Evolutionary conservation across 2,888 invertebrate genomes (phyloP).

Genomic region (Pachydiplax longipennis): DNA sequence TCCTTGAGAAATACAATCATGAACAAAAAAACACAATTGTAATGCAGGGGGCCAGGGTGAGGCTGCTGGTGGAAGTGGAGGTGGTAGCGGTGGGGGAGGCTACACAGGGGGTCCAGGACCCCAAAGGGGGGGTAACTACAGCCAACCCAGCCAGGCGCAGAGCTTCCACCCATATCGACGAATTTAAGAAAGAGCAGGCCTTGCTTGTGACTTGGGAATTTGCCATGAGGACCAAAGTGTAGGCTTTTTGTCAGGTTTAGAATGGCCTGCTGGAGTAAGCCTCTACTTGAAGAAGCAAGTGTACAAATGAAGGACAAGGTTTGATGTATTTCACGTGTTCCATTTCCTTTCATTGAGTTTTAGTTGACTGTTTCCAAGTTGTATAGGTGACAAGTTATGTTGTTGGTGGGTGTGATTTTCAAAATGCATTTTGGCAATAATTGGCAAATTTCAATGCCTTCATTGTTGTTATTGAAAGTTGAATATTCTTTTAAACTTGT

Average conservation of each 20-base stretch:
- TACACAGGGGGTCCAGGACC: constrained; percentile 60
- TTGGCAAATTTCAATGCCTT: constrained; percentile 12
- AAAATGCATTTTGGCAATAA: constrained; percentile 40
- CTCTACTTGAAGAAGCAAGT: constrained; percentile 45
- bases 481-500: constrained; percentile 29
- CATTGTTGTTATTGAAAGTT: constrained; percentile 24
- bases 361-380: constrained; percentile 43
- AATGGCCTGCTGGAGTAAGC: constrained; percentile 26
- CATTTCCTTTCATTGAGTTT: constrained; percentile 28
- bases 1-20: constrained; percentile 42
- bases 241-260: constrained; percentile 40
- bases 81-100: constrained; percentile 51
- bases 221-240: constrained; percentile 45
- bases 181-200: constrained; percentile 55
- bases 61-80: constrained; percentile 52
- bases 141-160: constrained; percentile 59
- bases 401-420: constrained; percentile 28
- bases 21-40: constrained; percentile 48
- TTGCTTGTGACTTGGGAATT: constrained; percentile 43
- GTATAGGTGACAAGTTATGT: constrained; percentile 29
- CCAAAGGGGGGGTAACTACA: constrained; percentile 61
- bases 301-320: constrained; percentile 45
- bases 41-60: constrained; percentile 54
- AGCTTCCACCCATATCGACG: constrained; percentile 65
- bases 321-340: constrained; percentile 43